Evolutionary conservation across 2,888 invertebrate genomes (phyloP).

Genomic region (Cheilosia vernalis): DNA sequence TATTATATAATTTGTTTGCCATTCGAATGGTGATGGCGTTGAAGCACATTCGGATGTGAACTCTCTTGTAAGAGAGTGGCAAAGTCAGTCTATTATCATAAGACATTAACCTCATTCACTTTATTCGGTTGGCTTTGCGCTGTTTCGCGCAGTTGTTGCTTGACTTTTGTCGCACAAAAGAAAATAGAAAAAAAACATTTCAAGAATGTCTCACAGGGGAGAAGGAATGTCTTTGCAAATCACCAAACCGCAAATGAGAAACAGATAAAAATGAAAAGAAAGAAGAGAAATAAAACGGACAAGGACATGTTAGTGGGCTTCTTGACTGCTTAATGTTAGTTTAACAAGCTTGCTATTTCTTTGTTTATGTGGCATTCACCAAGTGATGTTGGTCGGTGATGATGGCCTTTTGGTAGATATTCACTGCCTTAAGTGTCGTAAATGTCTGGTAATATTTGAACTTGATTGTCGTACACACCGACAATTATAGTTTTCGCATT

Average conservation of each 20-base stretch:
- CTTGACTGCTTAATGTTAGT: slow-evolving; percentile 37
- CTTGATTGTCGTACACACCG: no score
- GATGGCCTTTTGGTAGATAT: no score
- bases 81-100: slow-evolving; percentile 65
- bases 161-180: slow-evolving; percentile 10
- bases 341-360: slow-evolving; percentile 17
- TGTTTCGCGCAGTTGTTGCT: slow-evolving; percentile 59
- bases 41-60: slow-evolving; percentile 64
- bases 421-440: no score
- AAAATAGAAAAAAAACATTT: slow-evolving; percentile 1
- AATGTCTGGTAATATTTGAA: no score
- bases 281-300: slow-evolving; percentile 13
- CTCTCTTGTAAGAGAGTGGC: slow-evolving; percentile 38
- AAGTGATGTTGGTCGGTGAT: no score
- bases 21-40: slow-evolving; percentile 58
- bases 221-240: slow-evolving; percentile 1
- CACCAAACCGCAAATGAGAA: slow-evolving; percentile 29
- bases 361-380: no score
- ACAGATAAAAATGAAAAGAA: slow-evolving; percentile 30
- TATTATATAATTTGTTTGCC: slow-evolving; percentile 68
- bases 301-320: slow-evolving; percentile 39
- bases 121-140: slow-evolving; percentile 36
- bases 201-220: slow-evolving; percentile 11
- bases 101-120: slow-evolving; percentile 70
- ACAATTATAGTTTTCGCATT: no score